Evolutionary conservation across 2,113 vertebrate species (phyloP), one percentile per base, ranked within the genome.

Genomic region (Pelecanoides urinatrix): DNA sequence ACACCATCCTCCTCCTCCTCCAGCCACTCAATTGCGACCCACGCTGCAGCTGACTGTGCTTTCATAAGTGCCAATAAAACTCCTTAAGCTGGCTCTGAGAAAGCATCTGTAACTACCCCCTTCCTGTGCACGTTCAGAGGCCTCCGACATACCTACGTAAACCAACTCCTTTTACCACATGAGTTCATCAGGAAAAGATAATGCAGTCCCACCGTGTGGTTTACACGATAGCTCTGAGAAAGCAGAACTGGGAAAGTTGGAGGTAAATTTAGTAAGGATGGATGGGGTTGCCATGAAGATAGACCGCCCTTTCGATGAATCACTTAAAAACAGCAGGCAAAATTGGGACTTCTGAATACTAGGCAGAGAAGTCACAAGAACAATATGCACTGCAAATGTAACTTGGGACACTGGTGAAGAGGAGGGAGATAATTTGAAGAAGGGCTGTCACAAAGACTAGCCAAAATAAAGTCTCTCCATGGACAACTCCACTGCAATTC

Each of bases 401-500:
- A 20, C 63, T 58, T 42, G 65, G 56, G 80, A 44, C 44, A 47
- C 36, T 52, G 56, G 65, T 15, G 42, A 73, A 76, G 30, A 68
- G 32, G 30, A 72, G 9, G 16, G 56, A 83, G 67, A 32, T 72
- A 71, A 90, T 59, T 78, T 92, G 65, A 91, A 59, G 81, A 92
- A 82, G 42, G 42, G 25, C 16, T 83, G 42, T 55, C 18, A 63
- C 23, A 65, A 53, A 49, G 34, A 87, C 66, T 34, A 88, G 81
- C 50, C 92, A 96, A 91, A 91, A 91, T 84, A 71, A 94, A 94
- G 66, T 85, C 77, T 85, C 75, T 86, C 65, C 29, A 59, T 6
- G 72, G 89, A 87, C 81, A 96, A 88, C 91, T 79, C 74, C 71
- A 74, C 66, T 90, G 89, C 63, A 79, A 83, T 92, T 97, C 91